Evolutionary conservation across 2,797 vertebrate species (phyloP).

Genomic region (Sebastes vulpes): DNA sequence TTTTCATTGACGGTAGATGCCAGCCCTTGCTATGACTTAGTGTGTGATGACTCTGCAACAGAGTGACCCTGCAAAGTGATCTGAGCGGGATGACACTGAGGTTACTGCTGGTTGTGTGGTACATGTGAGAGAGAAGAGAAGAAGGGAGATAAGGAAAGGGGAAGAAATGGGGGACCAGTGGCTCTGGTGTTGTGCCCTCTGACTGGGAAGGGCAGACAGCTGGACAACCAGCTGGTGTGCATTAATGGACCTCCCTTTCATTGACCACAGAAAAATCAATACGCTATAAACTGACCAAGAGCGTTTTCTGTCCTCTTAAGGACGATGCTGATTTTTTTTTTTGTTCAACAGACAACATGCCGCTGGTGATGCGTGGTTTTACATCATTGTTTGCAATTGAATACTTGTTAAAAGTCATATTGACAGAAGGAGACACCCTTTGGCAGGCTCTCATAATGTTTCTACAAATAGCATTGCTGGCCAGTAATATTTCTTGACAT

Average conservation of each 20-base stretch:
- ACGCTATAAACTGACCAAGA: constrained; percentile 20
- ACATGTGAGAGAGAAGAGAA: not conserved
- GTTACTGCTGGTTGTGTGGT: not conserved
- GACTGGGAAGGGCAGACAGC: constrained; percentile 38
- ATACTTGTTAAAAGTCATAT: not conserved
- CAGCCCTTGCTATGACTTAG: not conserved
- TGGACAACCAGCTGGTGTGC: constrained; percentile 44
- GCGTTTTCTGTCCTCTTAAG: constrained; percentile 16
- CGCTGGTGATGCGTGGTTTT: not conserved
- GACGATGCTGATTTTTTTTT: not conserved
- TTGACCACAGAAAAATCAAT: constrained; percentile 64
- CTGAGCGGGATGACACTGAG: constrained; percentile 9
- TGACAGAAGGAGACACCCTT: not conserved
- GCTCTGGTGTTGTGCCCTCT: constrained; percentile 36
- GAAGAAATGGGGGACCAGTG: not conserved
- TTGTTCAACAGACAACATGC: not conserved
- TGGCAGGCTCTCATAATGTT: not conserved
- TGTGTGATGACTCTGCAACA: constrained; percentile 1
- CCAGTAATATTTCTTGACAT: not conserved
- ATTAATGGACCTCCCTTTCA: constrained; percentile 54
- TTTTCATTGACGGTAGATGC: not conserved
- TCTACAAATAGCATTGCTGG: not conserved
- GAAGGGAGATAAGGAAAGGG: not conserved
- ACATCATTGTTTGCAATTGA: not conserved
- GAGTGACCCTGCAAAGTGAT: constrained; percentile 1